Evolutionary conservation across 2,797 vertebrate genomes (phyloP).

Genomic region (Aldrovandia affinis): DNA sequence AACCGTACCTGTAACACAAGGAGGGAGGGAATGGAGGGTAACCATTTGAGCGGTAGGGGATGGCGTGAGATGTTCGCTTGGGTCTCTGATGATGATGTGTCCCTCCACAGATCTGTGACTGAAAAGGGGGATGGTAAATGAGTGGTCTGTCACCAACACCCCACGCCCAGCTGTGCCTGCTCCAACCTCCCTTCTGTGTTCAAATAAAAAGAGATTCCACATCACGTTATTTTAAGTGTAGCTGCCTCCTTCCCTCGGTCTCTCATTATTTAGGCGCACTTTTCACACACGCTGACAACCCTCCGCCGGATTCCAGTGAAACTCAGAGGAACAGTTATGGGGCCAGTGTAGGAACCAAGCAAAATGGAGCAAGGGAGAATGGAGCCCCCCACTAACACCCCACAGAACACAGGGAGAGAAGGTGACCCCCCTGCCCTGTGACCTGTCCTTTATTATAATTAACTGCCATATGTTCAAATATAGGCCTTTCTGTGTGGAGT

Average conservation of each 20-base stretch:
- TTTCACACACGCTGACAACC: not conserved
- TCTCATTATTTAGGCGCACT: not conserved
- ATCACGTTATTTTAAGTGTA: not conserved
- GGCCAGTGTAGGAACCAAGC: no score
- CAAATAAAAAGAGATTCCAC: not conserved
- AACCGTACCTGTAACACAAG: no score
- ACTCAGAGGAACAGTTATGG: not conserved
- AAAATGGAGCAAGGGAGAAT: no score
- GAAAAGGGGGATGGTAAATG: constrained; percentile 2
- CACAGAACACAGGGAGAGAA: no score
- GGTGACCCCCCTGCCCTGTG: no score
- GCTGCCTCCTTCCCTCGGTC: not conserved
- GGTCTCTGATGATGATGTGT: not conserved
- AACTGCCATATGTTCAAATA: no score
- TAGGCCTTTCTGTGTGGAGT: no score
- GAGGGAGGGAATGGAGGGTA: no score
- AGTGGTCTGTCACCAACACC: not conserved
- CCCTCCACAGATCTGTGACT: not conserved
- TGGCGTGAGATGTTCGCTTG: no score
- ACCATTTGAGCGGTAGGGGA: no score
- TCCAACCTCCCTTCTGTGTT: not conserved
- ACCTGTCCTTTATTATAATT: no score
- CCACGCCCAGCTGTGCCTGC: not conserved
- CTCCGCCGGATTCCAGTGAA: not conserved
- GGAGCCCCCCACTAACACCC: no score